Percentiles rank a stretch among this genome's conserved stretches.
phyloP scores from a whole-genome alignment of 2,888 invertebrate species.

The Epistrophella euchroma region DNA sequence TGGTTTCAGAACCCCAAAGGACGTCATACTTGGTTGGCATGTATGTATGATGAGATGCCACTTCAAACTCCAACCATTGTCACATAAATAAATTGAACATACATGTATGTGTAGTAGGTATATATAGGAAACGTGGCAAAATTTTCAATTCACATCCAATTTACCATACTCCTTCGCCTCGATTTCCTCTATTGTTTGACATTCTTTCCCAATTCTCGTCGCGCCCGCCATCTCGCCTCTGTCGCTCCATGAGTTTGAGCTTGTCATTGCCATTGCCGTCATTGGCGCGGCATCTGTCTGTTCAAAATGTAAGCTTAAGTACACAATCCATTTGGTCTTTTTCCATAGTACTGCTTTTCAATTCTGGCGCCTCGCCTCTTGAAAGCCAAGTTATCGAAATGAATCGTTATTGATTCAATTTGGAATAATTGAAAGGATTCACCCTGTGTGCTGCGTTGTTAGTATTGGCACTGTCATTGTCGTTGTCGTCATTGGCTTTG shows the following conservation, averaged over 20 bases:
- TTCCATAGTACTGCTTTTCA: background rate
- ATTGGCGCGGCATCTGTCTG: constrained; percentile 49
- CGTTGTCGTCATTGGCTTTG: constrained; percentile 35
- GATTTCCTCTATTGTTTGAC: constrained; percentile 43
- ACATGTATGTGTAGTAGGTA: background rate
- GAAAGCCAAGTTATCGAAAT: constrained; percentile 66
- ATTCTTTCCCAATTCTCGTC: too few species aligned
- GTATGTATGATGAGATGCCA: background rate
- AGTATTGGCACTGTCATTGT: constrained; percentile 14
- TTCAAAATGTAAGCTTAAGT: constrained; percentile 57
- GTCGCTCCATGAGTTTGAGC: background rate
- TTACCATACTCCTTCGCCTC: constrained; percentile 36
- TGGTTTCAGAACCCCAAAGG: constrained; percentile 20
- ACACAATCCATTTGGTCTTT: constrained; percentile 46
- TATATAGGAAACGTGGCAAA: constrained; percentile 54
- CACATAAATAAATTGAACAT: constrained; percentile 49
- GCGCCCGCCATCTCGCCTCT: background rate
- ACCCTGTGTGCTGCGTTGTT: constrained; percentile 44
- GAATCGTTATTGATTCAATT: constrained; percentile 74
- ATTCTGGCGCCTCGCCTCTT: constrained; percentile 10
- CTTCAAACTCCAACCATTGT: constrained; percentile 29
- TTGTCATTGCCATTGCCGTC: constrained; percentile 24
- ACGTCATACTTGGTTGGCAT: constrained; percentile 18
- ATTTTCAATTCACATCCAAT: constrained; percentile 65
- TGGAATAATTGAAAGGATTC: constrained; percentile 73